Percentiles rank a stretch among this genome's conserved stretches.
Conservation (phyloP, 2,797 vertebrate species). For the Aulostomus chinensis region DNA sequence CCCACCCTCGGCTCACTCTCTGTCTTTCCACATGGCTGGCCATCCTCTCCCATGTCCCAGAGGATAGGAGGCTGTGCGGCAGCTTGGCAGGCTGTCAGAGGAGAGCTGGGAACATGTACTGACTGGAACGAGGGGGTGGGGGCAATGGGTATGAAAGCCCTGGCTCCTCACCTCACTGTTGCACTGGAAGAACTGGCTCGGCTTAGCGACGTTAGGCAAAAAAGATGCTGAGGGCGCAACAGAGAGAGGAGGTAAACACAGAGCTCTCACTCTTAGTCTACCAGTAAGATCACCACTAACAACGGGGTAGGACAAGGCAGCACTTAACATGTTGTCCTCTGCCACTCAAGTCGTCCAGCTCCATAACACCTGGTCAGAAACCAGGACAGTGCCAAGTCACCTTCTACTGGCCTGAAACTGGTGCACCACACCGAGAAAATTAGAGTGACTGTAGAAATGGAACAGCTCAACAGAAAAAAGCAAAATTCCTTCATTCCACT, state of each 20-base stretch:
- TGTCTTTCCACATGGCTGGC: constrained; percentile 77
- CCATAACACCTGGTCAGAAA: constrained; percentile 3
- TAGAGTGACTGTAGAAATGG: constrained; percentile 13
- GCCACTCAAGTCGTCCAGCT: constrained; percentile 16
- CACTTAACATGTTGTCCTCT: constrained; percentile 16
- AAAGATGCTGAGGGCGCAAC: constrained; percentile 19
- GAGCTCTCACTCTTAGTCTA: constrained; percentile 25
- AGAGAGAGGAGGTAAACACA: constrained; percentile 21
- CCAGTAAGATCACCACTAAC: background rate
- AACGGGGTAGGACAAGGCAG: constrained; percentile 12
- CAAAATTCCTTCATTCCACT: too few species aligned
- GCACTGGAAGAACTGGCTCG: constrained; percentile 44
- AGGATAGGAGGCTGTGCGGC: constrained; percentile 69
- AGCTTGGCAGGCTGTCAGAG: constrained; percentile 80
- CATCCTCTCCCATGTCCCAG: constrained; percentile 74
- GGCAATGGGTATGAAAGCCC: constrained; percentile 18
- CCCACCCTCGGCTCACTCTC: constrained; percentile 36
- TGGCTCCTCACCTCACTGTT: constrained; percentile 43
- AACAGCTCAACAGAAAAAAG: background rate
- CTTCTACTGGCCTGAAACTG: constrained; percentile 15
- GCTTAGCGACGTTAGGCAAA: constrained; percentile 16
- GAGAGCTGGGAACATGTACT: constrained; percentile 76
- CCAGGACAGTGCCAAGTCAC: constrained; percentile 7
- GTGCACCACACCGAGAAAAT: constrained; percentile 3
- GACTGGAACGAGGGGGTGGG: constrained; percentile 64